Base-by-base conservation (phyloP, 2,888 invertebrate species). In the Uropetala carovei region DNA sequence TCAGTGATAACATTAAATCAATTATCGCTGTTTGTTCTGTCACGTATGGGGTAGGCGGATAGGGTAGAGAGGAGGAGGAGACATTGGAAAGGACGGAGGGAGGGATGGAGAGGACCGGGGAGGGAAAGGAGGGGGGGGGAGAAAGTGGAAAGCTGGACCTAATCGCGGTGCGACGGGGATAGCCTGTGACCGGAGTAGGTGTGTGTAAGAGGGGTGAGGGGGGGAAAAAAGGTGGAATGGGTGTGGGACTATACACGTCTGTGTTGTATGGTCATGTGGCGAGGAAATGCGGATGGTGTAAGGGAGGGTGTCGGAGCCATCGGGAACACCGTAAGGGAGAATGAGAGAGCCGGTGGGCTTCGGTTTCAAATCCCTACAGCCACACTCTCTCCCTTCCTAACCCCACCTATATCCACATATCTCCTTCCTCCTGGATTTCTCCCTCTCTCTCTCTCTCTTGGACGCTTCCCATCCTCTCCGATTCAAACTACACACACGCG, bases 1-100 rank as follows among this genome's bases (percentile, higher is more conserved):
- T 89, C 89, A 43, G 43, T 89, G 89, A 89, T 89, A 89, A 89
- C 89, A 89, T 89, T 89, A 89, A 89, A 89, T 89, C 89, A 89
- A 89, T 89, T 89, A 89, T 89, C 64, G 89, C 30, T 58, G 89
- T 89, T 89, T 89, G 89, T 89, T 60, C 64, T 64, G 89, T 89
- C 89, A 89, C 89, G 68, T 89, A 60, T 64, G 60, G 64, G 30
- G 89, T 89, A 64, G 89, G 22, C 64, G 64, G 64, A 89, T 22
- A 64, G 68, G 60, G n/a, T 16, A 14, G 16, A 64, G 16, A 14
- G 64, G n/a, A 64, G 64, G 68, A 18, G n/a, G n/a, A 18, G 64
- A 64, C 18, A 68, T 64, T 10, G 64, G 3, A 14, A 16, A 3
- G 64, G 64, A 64, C 5, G 43, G 43, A n/a, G 22, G 75, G 75